These are phyloP conservation scores for Drosophila kurseongensis DNA, from an alignment of 1,140 invertebrate genomes.

Conservation along the genomic window DNA sequence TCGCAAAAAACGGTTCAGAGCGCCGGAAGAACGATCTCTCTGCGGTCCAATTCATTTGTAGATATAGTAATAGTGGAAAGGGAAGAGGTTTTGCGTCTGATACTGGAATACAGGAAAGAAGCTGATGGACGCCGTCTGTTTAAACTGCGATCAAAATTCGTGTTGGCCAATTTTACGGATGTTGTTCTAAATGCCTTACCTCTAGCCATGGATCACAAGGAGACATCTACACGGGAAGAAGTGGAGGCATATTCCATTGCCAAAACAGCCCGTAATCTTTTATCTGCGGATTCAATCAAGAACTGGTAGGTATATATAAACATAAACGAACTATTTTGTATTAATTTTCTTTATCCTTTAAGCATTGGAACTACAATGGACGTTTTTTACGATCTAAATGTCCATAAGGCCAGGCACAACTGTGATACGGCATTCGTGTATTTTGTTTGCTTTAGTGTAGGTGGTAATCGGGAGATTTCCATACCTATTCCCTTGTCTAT, in stretches of 20 bases:
- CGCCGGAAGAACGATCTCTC: conserved; percentile 10
- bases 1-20: conserved; percentile 9
- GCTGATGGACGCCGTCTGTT: conserved; percentile 54
- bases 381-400: conserved; percentile 68
- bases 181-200: conserved; percentile 47
- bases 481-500: conserved; percentile 70
- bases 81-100: conserved; percentile 59
- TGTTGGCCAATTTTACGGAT: conserved; percentile 68
- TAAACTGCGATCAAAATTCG: conserved; percentile 67
- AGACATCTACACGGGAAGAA: conserved; percentile 44
- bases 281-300: background rate
- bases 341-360: background rate
- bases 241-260: conserved; percentile 29
- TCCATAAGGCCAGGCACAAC: conserved; percentile 53
- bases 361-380: conserved; percentile 61
- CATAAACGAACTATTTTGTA: too few relatives aligned
- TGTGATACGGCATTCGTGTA: conserved; percentile 74
- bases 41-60: conserved; percentile 53
- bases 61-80: conserved; percentile 60
- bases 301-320: conserved; percentile 32
- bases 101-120: conserved; percentile 59
- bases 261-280: conserved; percentile 18
- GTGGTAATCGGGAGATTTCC: conserved; percentile 49
- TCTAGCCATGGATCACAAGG: conserved; percentile 77
- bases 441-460: conserved; percentile 65